Conservation (phyloP, 2,797 vertebrate species). For the Macropodus opercularis region DNA sequence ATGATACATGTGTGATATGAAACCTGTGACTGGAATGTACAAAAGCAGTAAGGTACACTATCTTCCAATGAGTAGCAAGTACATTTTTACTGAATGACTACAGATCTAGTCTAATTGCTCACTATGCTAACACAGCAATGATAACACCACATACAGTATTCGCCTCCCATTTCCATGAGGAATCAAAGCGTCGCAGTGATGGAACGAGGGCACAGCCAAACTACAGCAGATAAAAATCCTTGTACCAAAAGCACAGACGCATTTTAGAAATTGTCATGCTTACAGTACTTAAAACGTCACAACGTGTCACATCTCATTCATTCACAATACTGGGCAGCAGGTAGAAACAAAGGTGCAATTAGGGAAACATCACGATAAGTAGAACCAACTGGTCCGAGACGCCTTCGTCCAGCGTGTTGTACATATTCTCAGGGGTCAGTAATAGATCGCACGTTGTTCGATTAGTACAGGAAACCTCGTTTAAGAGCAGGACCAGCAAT, state of each 20-base stretch:
- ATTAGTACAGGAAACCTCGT: not conserved
- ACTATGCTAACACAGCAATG: slow-evolving; percentile 11
- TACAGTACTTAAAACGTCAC: slow-evolving; percentile 42
- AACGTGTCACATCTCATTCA: slow-evolving; percentile 43
- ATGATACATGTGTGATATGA: no score
- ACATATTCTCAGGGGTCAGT: slow-evolving; percentile 5
- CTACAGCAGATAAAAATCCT: slow-evolving; percentile 25
- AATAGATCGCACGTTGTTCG: not conserved
- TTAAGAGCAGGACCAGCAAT: slow-evolving; percentile 11
- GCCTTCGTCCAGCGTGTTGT: slow-evolving; percentile 15
- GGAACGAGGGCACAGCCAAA: slow-evolving; percentile 35
- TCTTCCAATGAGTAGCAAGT: no score
- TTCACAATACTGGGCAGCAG: slow-evolving; percentile 70
- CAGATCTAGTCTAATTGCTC: slow-evolving; percentile 22
- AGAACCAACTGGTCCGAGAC: slow-evolving; percentile 31
- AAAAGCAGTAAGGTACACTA: no score
- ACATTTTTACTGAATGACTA: not conserved
- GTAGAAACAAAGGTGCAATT: slow-evolving; percentile 56
- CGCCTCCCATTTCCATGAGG: slow-evolving; percentile 30
- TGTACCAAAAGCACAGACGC: slow-evolving; percentile 54
- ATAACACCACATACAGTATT: slow-evolving; percentile 26
- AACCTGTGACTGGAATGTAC: no score
- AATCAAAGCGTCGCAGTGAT: slow-evolving; percentile 10
- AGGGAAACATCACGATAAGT: slow-evolving; percentile 40
- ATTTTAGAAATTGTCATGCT: slow-evolving; percentile 62